Percentiles rank a stretch among this genome's conserved stretches.
Evolutionary conservation across 2,797 vertebrate genomes (phyloP).

Genomic region (Taeniopygia guttata): DNA sequence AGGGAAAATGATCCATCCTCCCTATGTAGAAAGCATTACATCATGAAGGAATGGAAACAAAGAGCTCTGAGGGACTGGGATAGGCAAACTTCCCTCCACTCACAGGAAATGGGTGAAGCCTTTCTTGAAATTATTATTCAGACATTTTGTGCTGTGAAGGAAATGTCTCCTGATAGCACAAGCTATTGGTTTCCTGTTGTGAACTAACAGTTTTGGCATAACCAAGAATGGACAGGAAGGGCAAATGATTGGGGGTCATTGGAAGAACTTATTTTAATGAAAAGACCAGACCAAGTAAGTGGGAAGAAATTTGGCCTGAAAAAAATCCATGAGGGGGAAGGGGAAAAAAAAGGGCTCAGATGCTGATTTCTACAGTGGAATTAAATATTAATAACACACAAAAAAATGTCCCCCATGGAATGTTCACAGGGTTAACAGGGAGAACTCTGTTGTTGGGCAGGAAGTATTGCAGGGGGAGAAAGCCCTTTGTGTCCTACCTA

Average conservation of each 20-base stretch:
- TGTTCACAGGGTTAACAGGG: not conserved
- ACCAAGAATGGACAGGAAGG: constrained; percentile 73
- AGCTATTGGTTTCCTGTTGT: constrained; percentile 93
- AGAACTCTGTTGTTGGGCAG: not conserved
- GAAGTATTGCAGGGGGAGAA: not conserved
- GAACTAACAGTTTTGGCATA: constrained; percentile 78
- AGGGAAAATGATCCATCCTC: constrained; percentile 34
- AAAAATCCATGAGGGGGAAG: rapidly evolving
- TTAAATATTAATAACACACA: not conserved
- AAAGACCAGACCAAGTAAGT: constrained; percentile 11
- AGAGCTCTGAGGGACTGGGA: constrained; percentile 66
- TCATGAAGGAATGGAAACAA: constrained; percentile 61
- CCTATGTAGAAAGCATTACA: constrained; percentile 1
- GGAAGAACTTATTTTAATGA: constrained; percentile 56
- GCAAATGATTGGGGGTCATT: constrained; percentile 65
- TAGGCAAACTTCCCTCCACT: constrained; percentile 78
- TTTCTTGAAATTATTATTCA: constrained; percentile 83
- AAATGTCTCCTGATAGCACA: constrained; percentile 91
- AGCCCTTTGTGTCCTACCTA: constrained; percentile 29
- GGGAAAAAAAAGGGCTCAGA: not conserved
- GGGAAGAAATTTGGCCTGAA: not conserved
- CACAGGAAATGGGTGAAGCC: constrained; percentile 93
- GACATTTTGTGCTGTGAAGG: constrained; percentile 84
- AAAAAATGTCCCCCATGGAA: not conserved
- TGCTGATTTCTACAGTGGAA: not conserved